Conservation (phyloP, 2,113 vertebrate genomes). For the Murina feae region DNA sequence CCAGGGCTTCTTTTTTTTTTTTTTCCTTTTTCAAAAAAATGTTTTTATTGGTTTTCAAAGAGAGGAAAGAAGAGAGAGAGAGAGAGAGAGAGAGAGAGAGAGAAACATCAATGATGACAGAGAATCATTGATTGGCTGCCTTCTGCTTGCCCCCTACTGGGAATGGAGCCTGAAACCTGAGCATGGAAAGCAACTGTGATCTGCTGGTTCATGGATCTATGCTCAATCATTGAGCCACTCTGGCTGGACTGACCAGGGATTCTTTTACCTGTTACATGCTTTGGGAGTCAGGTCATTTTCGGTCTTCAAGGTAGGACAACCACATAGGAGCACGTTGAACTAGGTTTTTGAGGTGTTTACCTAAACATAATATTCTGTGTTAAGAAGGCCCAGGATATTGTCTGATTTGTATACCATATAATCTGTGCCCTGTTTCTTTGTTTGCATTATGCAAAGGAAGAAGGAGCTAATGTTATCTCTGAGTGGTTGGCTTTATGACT, state of each 20-base stretch:
- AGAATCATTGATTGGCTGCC: no score
- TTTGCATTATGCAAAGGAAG: slow-evolving; percentile 4
- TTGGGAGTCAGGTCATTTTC: neutral
- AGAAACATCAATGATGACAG: no score
- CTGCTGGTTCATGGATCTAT: no score
- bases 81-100: no score
- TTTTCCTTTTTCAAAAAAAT: neutral
- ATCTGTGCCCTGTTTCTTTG: neutral
- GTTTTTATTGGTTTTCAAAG: no score
- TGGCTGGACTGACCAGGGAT: neutral
- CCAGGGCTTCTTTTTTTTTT: neutral
- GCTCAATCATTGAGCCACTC: no score
- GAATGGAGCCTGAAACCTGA: no score
- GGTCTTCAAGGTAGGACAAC: neutral
- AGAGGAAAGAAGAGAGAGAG: no score
- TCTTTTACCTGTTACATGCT: neutral
- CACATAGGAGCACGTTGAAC: neutral
- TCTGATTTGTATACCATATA: neutral
- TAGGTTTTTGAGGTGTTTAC: neutral
- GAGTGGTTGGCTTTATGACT: neutral
- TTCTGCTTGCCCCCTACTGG: no score
- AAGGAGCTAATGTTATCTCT: neutral
- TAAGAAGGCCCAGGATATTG: neutral
- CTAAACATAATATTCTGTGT: neutral
- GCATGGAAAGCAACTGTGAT: no score